Evolutionary conservation across 2,113 vertebrate genomes (phyloP).

Genomic region (Panthera tigris): DNA sequence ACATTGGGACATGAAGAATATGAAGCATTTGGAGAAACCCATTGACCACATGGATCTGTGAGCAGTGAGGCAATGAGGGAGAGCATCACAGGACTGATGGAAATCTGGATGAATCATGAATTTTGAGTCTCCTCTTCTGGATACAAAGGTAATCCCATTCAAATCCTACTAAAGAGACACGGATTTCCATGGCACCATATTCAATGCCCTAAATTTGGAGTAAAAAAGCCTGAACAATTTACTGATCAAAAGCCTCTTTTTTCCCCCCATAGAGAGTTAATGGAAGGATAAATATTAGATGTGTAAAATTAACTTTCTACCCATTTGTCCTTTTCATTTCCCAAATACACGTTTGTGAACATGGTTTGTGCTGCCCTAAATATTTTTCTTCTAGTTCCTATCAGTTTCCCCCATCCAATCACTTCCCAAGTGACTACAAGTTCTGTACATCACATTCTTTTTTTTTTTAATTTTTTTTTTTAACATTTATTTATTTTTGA

Average conservation of each 20-base stretch:
- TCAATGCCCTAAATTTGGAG: not conserved
- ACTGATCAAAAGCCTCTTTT: not conserved
- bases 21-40: not conserved
- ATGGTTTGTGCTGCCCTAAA: not conserved
- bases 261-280: not conserved
- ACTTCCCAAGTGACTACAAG: not conserved
- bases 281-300: conserved; percentile 18
- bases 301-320: not conserved
- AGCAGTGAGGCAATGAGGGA: not conserved
- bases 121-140: not conserved
- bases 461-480: not conserved
- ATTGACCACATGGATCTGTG: rapidly evolving
- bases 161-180: not conserved
- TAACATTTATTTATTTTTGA: too few relatives aligned
- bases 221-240: not conserved
- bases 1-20: not conserved
- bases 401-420: not conserved
- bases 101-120: not conserved
- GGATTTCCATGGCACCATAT: not conserved
- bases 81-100: rapidly evolving
- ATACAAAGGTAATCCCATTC: not conserved
- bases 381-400: not conserved
- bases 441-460: not conserved
- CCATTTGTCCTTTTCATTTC: not conserved
- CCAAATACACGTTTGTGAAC: not conserved